phyloP scores from a whole-genome alignment of 2,113 vertebrate genomes.

The Ammodytes marinus region DNA sequence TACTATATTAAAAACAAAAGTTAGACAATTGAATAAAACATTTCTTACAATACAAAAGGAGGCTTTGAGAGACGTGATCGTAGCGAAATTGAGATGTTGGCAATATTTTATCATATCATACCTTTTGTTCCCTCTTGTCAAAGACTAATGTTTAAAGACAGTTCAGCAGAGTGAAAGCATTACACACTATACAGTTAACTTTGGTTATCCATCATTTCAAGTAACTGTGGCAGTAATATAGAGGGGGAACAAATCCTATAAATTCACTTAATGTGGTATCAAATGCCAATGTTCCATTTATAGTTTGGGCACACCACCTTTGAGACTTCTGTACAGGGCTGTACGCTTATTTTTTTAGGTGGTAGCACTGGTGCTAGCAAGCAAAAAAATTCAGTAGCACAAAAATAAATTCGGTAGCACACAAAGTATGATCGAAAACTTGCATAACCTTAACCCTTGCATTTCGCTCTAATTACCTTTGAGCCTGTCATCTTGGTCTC shows the following conservation, averaged over 20 bases:
- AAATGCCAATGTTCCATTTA: constrained; percentile 9
- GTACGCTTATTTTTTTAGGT: too few relatives aligned
- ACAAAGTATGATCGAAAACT: too few relatives aligned
- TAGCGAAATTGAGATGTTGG: background rate
- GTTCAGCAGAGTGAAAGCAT: background rate
- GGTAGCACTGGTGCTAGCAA: too few relatives aligned
- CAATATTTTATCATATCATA: background rate
- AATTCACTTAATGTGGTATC: constrained; percentile 8
- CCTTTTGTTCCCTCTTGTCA: background rate
- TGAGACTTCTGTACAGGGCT: constrained; percentile 37
- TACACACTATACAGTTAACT: background rate
- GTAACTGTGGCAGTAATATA: background rate
- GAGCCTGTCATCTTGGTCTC: too few relatives aligned
- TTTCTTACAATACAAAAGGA: background rate
- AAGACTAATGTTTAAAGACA: too few relatives aligned
- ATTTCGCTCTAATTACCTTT: too few relatives aligned
- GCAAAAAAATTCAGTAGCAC: too few relatives aligned
- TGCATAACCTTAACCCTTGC: too few relatives aligned
- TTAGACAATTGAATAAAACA: background rate
- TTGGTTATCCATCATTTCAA: background rate
- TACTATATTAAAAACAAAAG: too few relatives aligned
- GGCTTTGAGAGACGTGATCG: background rate
- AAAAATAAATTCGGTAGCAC: too few relatives aligned
- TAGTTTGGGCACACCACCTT: background rate
- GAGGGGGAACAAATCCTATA: background rate